These are phyloP conservation scores for Chymomyza procnemis DNA, from an alignment of 2,888 invertebrate genomes.

Conservation along the genomic window DNA sequence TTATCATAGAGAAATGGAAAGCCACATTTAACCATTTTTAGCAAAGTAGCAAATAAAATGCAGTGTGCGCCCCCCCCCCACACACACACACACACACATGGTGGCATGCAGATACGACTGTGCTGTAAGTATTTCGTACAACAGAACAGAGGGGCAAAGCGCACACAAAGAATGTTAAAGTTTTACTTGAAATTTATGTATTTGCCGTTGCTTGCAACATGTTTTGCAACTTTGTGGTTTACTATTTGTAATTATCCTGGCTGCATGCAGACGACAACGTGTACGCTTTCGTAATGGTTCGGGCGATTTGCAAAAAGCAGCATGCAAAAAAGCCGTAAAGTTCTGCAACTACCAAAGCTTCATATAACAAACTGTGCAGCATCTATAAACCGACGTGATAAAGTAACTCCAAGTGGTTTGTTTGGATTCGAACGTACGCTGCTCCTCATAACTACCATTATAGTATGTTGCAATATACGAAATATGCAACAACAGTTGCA, in stretches of 20 bases:
- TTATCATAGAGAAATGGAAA: not conserved
- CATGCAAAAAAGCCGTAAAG: constrained; percentile 10
- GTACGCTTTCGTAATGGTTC: constrained; percentile 41
- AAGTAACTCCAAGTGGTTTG: constrained; percentile 35
- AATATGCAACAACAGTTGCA: not conserved
- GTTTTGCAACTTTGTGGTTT: constrained; percentile 70
- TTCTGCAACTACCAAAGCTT: constrained; percentile 1
- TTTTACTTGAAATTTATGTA: constrained; percentile 50
- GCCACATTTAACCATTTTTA: not conserved
- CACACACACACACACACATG: too few relatives aligned
- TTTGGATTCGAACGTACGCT: not conserved
- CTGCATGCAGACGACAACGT: constrained; percentile 35
- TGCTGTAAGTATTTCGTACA: not conserved
- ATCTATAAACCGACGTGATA: constrained; percentile 55
- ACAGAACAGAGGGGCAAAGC: not conserved
- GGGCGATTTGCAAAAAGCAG: constrained; percentile 46
- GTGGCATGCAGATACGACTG: constrained; percentile 19
- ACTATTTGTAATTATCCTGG: constrained; percentile 66
- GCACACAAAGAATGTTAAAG: constrained; percentile 3
- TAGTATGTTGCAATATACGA: not conserved
- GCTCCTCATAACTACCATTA: not conserved
- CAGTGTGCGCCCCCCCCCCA: constrained; percentile 27
- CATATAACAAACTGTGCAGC: constrained; percentile 12
- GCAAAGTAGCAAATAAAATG: constrained; percentile 43
- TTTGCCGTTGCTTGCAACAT: constrained; percentile 42